Evolutionary conservation across 2,113 vertebrate species (phyloP), one percentile per base, ranked within the genome.

Genomic region (Gadus macrocephalus): DNA sequence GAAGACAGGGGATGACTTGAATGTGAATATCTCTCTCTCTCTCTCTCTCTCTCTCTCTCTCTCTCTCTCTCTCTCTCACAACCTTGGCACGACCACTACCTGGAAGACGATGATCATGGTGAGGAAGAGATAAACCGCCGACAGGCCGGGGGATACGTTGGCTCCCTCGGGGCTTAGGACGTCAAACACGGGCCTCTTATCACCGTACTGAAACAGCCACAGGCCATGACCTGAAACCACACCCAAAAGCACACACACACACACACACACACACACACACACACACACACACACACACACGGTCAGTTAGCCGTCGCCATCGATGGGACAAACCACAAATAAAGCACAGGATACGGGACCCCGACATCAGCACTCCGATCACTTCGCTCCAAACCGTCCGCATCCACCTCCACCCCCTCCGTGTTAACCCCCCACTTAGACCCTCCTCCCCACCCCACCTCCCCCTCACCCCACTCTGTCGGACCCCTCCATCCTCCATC

Each of bases 51-150:
- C n/a, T n/a, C n/a, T n/a, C n/a, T 20, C 20, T 20, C 20, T 28
- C 68, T 55, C 65, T 70, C 25, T 25, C 25, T 1, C 31, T 35
- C 31, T 35, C 31, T 35, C 31, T 35, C 31, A 64, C 59, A 31
- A 68, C 35, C 64, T 9, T 8, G 66, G 64, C 71, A 11, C 42
- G 42, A 49, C 9, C 61, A 20, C 42, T 94, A 99, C 97, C 97
- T 99, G 97, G 68, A 98, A 93, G 68, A 98, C 93, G 76, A 99
- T 98, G 78, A 99, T 95, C 93, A 96, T 93, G 0, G 97, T 98
- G 77, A 98, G 90, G 91, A 99, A 98, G 20, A 96, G 93, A 91
- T 98, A 98, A 1, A 96, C 75, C 1, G 95, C 93, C 4, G 97
- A 95, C 80, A 92, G 90, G 81, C 91, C 81, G 42, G 96, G 95